Percentiles rank a stretch among this genome's conserved stretches.
Evolutionary conservation across 2,113 vertebrate species (phyloP).

Genomic region (Solenodon paradoxus): DNA sequence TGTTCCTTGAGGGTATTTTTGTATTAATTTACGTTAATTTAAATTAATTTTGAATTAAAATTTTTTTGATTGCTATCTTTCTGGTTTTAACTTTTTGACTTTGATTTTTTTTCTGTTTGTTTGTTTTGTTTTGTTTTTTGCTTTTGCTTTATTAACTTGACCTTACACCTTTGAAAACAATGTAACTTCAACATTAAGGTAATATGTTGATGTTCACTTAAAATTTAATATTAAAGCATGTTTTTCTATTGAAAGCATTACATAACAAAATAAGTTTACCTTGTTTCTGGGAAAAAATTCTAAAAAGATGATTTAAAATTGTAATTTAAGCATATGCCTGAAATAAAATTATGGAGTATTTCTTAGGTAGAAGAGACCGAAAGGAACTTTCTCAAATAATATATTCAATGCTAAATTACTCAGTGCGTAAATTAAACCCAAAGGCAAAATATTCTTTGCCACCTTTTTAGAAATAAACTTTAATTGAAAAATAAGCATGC

Average conservation of each 20-base stretch:
- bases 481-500: background rate
- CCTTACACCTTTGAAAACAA: background rate
- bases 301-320: background rate
- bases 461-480: background rate
- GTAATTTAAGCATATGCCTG: background rate
- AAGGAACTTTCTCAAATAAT: background rate
- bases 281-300: background rate
- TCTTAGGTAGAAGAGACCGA: background rate
- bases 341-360: background rate
- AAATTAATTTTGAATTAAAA: no score
- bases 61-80: background rate
- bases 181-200: background rate
- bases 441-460: background rate
- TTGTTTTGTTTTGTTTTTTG: no score
- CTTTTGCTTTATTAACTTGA: background rate
- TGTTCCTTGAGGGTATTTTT: background rate
- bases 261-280: background rate
- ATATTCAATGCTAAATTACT: background rate
- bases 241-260: background rate
- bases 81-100: background rate
- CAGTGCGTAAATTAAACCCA: background rate
- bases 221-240: background rate
- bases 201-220: no score
- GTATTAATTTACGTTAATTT: background rate
- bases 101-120: no score